These are phyloP conservation scores for Scortum barcoo DNA, from an alignment of 2,113 vertebrate genomes.

Conservation along the genomic window DNA sequence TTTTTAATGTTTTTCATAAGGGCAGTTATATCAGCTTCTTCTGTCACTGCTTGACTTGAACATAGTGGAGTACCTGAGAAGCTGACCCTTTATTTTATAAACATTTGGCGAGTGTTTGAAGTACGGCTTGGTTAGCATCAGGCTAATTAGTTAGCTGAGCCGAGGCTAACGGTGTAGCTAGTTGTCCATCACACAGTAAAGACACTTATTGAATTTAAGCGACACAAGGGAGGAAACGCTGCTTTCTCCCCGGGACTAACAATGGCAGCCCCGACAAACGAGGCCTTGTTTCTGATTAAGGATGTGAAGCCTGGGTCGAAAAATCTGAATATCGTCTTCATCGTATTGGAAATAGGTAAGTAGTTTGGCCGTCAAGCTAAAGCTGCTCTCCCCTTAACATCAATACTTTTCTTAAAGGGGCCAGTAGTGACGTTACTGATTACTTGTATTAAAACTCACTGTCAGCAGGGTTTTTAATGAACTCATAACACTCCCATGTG, in stretches of 20 bases:
- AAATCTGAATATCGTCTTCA: constrained; percentile 99
- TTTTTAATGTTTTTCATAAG: neutral
- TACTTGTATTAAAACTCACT: too few species aligned
- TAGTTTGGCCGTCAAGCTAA: constrained; percentile 58
- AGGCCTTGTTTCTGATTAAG: constrained; percentile 91
- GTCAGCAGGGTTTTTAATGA: neutral
- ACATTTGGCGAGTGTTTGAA: neutral
- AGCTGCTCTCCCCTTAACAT: constrained; percentile 10
- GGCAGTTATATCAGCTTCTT: neutral
- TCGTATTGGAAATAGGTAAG: constrained; percentile 99
- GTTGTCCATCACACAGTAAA: neutral
- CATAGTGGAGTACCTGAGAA: neutral
- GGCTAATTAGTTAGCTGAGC: constrained; percentile 44
- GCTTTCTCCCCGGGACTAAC: constrained; percentile 1
- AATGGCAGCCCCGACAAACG: constrained; percentile 87
- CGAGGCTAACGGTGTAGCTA: constrained; percentile 45
- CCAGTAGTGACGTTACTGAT: neutral
- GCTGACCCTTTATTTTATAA: neutral
- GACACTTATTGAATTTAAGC: neutral
- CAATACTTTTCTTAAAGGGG: constrained; percentile 73
- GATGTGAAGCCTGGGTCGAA: constrained; percentile 97
- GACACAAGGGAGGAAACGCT: neutral
- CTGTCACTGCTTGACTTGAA: neutral
- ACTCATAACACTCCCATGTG: neutral
- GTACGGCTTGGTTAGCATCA: constrained; percentile 1